Percentiles rank a stretch among this genome's conserved stretches.
Evolutionary conservation across 2,113 vertebrate genomes (phyloP).

Genomic region (Eulacestoma nigropectus): DNA sequence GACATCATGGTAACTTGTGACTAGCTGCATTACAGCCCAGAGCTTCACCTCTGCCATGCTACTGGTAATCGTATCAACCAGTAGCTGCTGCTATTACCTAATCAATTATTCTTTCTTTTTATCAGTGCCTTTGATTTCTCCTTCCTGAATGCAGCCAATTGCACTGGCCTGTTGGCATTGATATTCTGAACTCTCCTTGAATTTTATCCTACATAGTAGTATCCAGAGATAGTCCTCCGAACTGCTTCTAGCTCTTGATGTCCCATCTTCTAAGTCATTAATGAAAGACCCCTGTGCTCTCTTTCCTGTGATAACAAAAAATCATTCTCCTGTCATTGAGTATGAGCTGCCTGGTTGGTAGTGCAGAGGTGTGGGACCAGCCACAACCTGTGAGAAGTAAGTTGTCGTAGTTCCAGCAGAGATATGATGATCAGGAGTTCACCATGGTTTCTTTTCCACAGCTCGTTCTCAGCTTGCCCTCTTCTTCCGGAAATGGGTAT

Average conservation of each 20-base stretch:
- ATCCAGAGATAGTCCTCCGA: neutral
- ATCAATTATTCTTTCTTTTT: neutral
- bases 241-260: neutral
- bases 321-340: neutral
- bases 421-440: neutral
- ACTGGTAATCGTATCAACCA: accelerated
- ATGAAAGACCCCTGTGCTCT: neutral
- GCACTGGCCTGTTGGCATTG: neutral
- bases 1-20: neutral
- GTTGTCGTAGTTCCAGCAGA: neutral
- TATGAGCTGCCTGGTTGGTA: neutral
- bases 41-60: neutral
- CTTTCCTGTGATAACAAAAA: neutral
- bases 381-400: neutral
- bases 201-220: neutral
- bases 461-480: neutral
- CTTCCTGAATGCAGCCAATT: neutral
- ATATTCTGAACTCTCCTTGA: neutral
- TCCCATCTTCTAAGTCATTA: neutral
- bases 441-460: neutral
- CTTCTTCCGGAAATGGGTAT: neutral
- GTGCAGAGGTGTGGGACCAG: neutral
- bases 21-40: neutral
- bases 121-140: neutral
- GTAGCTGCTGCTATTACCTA: neutral